phyloP scores from a whole-genome alignment of 2,888 invertebrate species.

The Mythimna albipuncta region DNA sequence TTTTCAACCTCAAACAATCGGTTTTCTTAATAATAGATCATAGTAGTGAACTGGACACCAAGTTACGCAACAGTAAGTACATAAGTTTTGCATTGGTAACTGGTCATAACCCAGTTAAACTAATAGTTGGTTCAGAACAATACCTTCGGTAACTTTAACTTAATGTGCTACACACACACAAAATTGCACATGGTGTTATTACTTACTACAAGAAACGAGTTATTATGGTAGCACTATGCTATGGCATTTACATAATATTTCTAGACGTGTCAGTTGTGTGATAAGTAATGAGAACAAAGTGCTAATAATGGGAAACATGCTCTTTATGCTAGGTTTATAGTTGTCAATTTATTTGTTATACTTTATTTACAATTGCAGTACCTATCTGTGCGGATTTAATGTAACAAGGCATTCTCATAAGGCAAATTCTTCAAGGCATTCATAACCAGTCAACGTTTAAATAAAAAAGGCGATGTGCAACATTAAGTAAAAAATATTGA shows the following conservation, averaged over 20 bases:
- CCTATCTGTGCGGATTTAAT: no score
- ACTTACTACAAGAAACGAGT: background rate
- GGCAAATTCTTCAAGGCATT: no score
- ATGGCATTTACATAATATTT: constrained; percentile 4
- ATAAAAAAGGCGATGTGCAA: no score
- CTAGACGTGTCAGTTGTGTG: background rate
- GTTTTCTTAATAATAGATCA: constrained; percentile 48
- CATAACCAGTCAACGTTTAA: no score
- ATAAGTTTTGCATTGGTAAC: constrained; percentile 48
- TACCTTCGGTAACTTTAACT: constrained; percentile 41
- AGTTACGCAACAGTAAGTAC: constrained; percentile 45
- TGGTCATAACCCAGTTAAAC: constrained; percentile 52
- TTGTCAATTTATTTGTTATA: no score
- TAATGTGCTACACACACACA: constrained; percentile 29
- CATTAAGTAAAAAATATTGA: no score
- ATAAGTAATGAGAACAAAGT: constrained; percentile 11
- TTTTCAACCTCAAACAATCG: constrained; percentile 50
- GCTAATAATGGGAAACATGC: constrained; percentile 11
- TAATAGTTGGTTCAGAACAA: constrained; percentile 43
- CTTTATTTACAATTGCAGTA: no score
- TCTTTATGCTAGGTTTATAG: background rate
- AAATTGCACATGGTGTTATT: constrained; percentile 5
- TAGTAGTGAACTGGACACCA: constrained; percentile 37
- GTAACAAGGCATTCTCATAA: no score
- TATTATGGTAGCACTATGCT: background rate